phyloP scores from a whole-genome alignment of 2,797 vertebrate genomes.

The Rhinella marina region DNA sequence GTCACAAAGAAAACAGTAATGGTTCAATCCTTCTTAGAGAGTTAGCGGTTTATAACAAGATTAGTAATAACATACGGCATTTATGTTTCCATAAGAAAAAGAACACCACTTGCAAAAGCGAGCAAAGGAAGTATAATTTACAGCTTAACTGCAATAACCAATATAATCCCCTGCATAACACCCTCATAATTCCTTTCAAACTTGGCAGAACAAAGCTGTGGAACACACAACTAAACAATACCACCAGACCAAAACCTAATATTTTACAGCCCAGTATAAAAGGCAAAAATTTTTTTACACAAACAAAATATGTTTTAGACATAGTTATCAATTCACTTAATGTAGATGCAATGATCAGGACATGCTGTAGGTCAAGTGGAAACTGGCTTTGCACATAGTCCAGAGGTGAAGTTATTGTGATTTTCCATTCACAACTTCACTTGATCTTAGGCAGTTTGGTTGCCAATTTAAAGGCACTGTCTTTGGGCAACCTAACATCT shows the following conservation, averaged over 20 bases:
- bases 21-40: conserved; percentile 14
- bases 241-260: not conserved
- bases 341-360: not conserved
- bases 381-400: not conserved
- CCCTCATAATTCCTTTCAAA: conserved; percentile 24
- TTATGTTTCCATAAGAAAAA: conserved; percentile 24
- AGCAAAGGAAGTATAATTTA: conserved; percentile 39
- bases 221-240: conserved; percentile 36
- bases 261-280: conserved; percentile 7
- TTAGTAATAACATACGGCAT: conserved; percentile 32
- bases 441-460: not conserved
- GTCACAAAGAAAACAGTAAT: not conserved
- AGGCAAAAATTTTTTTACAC: not conserved
- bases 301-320: conserved; percentile 1
- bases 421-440: not conserved
- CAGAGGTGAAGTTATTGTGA: not conserved
- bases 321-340: not conserved
- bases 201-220: conserved; percentile 26
- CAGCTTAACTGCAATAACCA: conserved; percentile 34
- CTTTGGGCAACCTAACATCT: too few species aligned
- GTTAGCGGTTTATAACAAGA: conserved; percentile 11
- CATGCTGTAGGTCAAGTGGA: not conserved
- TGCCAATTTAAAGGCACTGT: too few species aligned
- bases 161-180: conserved; percentile 36
- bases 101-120: conserved; percentile 7